Conservation (phyloP, 2,113 vertebrate genomes). For the Salvator merianae region DNA sequence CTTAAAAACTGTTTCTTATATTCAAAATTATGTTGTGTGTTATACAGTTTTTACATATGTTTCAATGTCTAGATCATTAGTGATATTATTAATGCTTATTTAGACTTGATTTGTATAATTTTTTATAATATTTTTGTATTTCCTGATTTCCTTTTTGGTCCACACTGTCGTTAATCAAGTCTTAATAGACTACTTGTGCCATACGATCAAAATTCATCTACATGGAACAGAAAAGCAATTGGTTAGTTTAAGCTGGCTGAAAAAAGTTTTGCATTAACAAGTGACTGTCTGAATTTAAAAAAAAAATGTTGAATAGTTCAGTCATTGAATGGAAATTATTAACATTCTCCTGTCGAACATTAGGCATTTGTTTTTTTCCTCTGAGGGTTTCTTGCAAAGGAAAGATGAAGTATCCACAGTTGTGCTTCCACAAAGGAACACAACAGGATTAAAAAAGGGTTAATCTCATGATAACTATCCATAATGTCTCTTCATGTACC, state of each 20-base stretch:
- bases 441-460: neutral
- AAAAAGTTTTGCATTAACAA: slow-evolving; percentile 16
- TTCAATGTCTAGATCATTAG: too few relatives aligned
- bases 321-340: too few relatives aligned
- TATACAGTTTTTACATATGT: too few relatives aligned
- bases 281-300: neutral
- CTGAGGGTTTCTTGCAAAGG: neutral
- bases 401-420: neutral
- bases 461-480: neutral
- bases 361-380: neutral
- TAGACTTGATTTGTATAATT: too few relatives aligned
- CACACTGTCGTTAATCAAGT: neutral
- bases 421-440: neutral
- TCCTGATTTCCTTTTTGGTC: too few relatives aligned
- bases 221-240: neutral
- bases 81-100: too few relatives aligned
- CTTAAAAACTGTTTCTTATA: too few relatives aligned
- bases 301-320: neutral
- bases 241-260: slow-evolving; percentile 13
- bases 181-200: too few relatives aligned
- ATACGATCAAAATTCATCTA: neutral
- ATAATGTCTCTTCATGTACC: neutral
- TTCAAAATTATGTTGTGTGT: too few relatives aligned
- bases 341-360: too few relatives aligned
- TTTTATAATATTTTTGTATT: too few relatives aligned